Conservation (phyloP, 1,140 invertebrate species). For the Trichomalopsis sarcophagae region DNA sequence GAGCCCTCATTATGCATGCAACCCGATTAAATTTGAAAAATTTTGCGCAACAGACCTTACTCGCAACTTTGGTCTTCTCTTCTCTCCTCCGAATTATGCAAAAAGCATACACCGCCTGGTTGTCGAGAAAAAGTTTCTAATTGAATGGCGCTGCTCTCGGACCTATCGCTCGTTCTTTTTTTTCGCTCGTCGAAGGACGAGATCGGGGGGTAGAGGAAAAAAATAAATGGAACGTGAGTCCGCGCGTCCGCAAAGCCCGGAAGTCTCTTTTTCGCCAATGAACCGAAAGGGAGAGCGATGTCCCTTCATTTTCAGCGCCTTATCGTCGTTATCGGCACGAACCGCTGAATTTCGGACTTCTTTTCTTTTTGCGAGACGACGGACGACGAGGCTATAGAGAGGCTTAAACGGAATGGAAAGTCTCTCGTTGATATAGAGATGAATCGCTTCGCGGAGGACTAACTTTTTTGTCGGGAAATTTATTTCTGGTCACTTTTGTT, state of each 20-base stretch:
- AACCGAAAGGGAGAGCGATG: not conserved
- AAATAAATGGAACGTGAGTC: not conserved
- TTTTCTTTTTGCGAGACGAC: not conserved
- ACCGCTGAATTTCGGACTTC: not conserved
- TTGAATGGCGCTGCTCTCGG: not conserved
- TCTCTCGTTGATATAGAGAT: not conserved
- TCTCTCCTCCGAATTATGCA: not conserved
- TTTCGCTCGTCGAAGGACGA: not conserved
- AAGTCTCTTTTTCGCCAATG: not conserved
- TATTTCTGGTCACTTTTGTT: not conserved
- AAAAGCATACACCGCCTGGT: not conserved
- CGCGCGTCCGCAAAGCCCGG: too few relatives aligned
- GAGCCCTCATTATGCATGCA: not conserved
- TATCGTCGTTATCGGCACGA: not conserved
- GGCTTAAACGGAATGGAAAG: not conserved
- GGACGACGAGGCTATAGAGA: not conserved
- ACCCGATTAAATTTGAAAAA: not conserved
- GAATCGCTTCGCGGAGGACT: not conserved
- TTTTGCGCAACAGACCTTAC: not conserved
- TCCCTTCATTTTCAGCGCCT: not conserved
- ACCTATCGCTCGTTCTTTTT: not conserved
- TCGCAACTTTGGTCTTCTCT: not conserved
- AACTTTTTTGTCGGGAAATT: not conserved
- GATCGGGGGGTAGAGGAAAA: not conserved
- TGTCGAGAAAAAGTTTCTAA: constrained; percentile 5